These are phyloP conservation scores for Maconellicoccus hirsutus DNA, from an alignment of 1,140 invertebrate genomes.

Conservation along the genomic window DNA sequence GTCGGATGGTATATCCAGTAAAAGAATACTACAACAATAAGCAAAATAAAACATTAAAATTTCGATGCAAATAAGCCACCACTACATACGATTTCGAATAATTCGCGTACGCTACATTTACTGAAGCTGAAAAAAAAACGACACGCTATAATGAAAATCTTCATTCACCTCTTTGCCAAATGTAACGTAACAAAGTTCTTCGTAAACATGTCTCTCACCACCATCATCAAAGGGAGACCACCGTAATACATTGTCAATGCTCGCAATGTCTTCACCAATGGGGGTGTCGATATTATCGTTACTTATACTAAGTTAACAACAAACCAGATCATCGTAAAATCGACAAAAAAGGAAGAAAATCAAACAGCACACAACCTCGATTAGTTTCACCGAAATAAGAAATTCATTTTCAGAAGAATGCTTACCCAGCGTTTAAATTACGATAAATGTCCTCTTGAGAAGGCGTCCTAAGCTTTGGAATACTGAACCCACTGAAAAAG, in stretches of 20 bases:
- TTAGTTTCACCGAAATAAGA: not conserved
- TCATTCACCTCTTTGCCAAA: constrained; percentile 52
- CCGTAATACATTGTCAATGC: not conserved
- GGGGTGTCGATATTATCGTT: not conserved
- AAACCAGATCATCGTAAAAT: no score
- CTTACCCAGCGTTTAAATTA: constrained; percentile 48
- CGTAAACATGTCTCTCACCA: constrained; percentile 70
- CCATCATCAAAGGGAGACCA: constrained; percentile 42
- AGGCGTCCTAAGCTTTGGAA: constrained; percentile 46
- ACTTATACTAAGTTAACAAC: not conserved
- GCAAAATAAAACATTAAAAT: not conserved
- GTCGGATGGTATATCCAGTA: no score
- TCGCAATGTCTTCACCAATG: not conserved
- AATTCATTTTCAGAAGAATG: constrained; percentile 12
- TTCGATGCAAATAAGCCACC: not conserved
- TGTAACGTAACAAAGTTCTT: constrained; percentile 75
- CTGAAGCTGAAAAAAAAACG: not conserved
- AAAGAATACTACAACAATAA: no score
- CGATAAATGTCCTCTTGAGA: constrained; percentile 75
- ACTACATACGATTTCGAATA: no score
- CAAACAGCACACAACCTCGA: not conserved
- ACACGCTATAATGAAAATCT: not conserved
- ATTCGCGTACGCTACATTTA: no score
- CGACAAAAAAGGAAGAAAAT: not conserved
- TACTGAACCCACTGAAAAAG: constrained; percentile 57